Evolutionary conservation across 2,888 invertebrate genomes (phyloP), one percentile per base, ranked within the genome.

Genomic region (Pterostichus niger): DNA sequence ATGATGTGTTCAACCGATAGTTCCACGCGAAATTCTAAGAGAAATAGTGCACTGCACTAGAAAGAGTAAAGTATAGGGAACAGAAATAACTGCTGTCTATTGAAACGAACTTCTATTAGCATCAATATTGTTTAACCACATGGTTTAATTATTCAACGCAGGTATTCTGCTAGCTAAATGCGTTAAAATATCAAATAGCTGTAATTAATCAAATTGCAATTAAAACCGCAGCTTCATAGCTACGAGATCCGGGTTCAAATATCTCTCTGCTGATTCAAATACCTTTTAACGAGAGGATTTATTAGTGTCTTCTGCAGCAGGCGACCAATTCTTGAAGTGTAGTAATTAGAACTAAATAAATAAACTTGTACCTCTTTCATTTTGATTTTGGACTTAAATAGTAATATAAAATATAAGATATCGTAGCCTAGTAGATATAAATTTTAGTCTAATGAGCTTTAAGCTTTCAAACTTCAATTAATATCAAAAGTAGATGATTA

Each of bases 121-220:
- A 49, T 49, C n/a, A n/a, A 10, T 49, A 49, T 11, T 49, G 5
- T 5, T 0, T 49, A 49, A 49, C 49, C 49, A 49, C 49, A 49
- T 13, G n/a, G 49, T 49, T 49, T 49, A 49, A 49, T 49, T 49
- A 49, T 49, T n/a, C 49, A 11, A 5, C 5, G 49, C 13, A 10
- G 49, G 49, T 49, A 49, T 49, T 49, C 10, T 10, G 11, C 49
- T 6, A 49, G 4, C 49, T 49, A 49, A 10, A 10, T 49, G 56
- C 17, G 56, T 10, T 15, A n/a, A 24, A 24, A 56, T 56, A 17
- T 24, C 15, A 56, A 56, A 56, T 56, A 24, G 24, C 56, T 56
- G 9, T 56, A 17, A 56, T 56, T 17, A 15, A 56, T 56, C 56
- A 56, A 15, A 17, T 56, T 17, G 56, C 56, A 56, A 56, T 56